Evolutionary conservation across 1,140 invertebrate species (phyloP).

Genomic region (Tribolium castaneum): DNA sequence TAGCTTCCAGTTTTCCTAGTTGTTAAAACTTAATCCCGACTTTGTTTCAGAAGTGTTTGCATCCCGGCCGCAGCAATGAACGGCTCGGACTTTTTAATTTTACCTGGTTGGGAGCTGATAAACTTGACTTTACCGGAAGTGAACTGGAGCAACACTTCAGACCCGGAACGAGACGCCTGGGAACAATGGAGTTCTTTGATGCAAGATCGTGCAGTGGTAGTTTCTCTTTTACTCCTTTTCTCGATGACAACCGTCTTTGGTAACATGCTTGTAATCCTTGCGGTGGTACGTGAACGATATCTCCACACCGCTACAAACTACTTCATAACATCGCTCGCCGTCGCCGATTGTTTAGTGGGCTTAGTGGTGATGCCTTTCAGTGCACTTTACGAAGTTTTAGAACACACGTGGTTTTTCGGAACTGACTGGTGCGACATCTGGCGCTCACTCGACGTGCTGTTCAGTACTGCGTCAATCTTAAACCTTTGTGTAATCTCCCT

Average conservation of each 20-base stretch:
- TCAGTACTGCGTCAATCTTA: constrained; percentile 94
- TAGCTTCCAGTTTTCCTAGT: no score
- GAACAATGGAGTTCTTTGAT: constrained; percentile 71
- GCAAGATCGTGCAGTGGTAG: constrained; percentile 81
- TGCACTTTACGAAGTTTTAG: constrained; percentile 86
- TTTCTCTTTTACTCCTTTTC: constrained; percentile 88
- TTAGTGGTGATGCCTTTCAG: constrained; percentile 97
- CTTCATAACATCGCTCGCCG: constrained; percentile 97
- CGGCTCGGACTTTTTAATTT: constrained; percentile 27
- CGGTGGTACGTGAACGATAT: constrained; percentile 89
- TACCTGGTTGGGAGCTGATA: constrained; percentile 39
- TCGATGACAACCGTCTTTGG: constrained; percentile 95
- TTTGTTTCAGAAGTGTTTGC: constrained; percentile 2
- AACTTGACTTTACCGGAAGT: constrained; percentile 27
- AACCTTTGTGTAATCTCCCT: constrained; percentile 98
- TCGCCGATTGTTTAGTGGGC: constrained; percentile 96
- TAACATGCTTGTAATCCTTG: constrained; percentile 95
- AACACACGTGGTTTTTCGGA: constrained; percentile 88
- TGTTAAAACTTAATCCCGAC: no score
- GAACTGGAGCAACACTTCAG: constrained; percentile 43
- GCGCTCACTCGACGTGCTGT: constrained; percentile 96
- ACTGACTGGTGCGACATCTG: constrained; percentile 95
- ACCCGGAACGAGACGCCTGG: constrained; percentile 60
- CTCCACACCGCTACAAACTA: constrained; percentile 97
- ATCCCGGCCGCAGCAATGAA: constrained; percentile 13